Base-by-base conservation (phyloP, 2,113 vertebrate genomes). In the Odobenus rosmarus region DNA sequence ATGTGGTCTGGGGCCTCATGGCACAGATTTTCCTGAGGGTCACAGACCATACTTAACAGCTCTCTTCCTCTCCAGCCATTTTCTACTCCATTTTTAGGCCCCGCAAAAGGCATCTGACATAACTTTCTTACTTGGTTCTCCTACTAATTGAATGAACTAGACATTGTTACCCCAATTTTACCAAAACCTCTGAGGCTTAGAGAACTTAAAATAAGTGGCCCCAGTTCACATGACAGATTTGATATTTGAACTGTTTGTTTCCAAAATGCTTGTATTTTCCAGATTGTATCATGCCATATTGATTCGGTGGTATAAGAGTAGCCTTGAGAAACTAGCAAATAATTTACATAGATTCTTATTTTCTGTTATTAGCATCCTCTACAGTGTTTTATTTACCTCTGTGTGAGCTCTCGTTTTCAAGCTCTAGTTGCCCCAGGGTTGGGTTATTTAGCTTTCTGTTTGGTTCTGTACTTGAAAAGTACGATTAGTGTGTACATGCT, bases 201-300 rank as follows among this genome's bases (percentile, higher is more conserved):
- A 53, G 55, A 76, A n/a, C 90, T 95, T 97, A 83, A 79, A 23
- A 23, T 89, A 88, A 86, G 46, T 95, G 49, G 57, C 6, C 23
- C 39, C 5, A 55, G 28, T 92, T 92, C 67, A 72, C 13, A 7
- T 77, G 89, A 57, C n/a, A 86, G 57, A 46, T 80, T 94, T 72
- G 71, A 39, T 77, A n/a, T 76, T 77, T 94, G 67, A 95, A 71
- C 26, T 86, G 16, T 90, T 96, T 86, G 49, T 94, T 89, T 85
- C 57, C 49, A 53, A 49, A 92, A 62, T 90, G 59, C 72, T 93
- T 87, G 71, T 46, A 28, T 81, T 93, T 95, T 74, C 77, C 49
- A 42, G 49, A 49, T 9, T 84, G 21, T 88, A 42, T 39, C 36
- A 84, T 81, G n/a, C 49, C 15, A 10, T 49, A 24, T 80, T 53